Evolutionary conservation across 2,888 invertebrate genomes (phyloP).

Genomic region (Anagyrus pseudococci): DNA sequence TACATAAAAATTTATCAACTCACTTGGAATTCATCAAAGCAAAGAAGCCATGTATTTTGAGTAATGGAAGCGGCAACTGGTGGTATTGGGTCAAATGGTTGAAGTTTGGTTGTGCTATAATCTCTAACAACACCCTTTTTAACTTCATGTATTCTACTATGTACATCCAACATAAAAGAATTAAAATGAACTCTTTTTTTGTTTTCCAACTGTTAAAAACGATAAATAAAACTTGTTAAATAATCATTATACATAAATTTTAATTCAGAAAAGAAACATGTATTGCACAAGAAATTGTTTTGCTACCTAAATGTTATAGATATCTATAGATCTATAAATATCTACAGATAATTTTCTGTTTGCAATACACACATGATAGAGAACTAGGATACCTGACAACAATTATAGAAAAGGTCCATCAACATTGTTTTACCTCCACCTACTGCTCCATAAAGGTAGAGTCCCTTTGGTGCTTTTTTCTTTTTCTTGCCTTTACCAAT

Average conservation of each 20-base stretch:
- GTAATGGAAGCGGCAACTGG: slow-evolving; percentile 90
- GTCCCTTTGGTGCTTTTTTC: slow-evolving; percentile 72
- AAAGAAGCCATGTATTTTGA: slow-evolving; percentile 88
- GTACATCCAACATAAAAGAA: slow-evolving; percentile 96
- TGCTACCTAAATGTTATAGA: too few relatives aligned
- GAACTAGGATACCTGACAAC: slow-evolving; percentile 65
- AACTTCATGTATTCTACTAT: slow-evolving; percentile 84
- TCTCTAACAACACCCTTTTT: slow-evolving; percentile 71
- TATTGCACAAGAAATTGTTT: slow-evolving; percentile 48
- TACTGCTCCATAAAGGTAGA: slow-evolving; percentile 90
- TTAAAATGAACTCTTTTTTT: slow-evolving; percentile 93
- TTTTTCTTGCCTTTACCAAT: slow-evolving; percentile 60
- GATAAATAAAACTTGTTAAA: slow-evolving; percentile 20
- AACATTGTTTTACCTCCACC: slow-evolving; percentile 98
- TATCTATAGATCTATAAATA: too few relatives aligned
- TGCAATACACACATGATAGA: slow-evolving; percentile 42
- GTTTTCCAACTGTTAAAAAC: slow-evolving; percentile 66
- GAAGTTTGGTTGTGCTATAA: slow-evolving; percentile 66
- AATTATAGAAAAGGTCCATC: slow-evolving; percentile 96
- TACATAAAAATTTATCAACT: slow-evolving; percentile 4
- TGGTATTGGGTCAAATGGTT: slow-evolving; percentile 91
- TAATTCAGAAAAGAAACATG: slow-evolving; percentile 23
- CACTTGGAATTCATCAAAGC: slow-evolving; percentile 98
- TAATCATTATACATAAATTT: slow-evolving; percentile 26
- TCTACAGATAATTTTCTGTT: slow-evolving; percentile 34